phyloP scores from a whole-genome alignment of 1,140 invertebrate species.

The Harlomillsia oculata region DNA sequence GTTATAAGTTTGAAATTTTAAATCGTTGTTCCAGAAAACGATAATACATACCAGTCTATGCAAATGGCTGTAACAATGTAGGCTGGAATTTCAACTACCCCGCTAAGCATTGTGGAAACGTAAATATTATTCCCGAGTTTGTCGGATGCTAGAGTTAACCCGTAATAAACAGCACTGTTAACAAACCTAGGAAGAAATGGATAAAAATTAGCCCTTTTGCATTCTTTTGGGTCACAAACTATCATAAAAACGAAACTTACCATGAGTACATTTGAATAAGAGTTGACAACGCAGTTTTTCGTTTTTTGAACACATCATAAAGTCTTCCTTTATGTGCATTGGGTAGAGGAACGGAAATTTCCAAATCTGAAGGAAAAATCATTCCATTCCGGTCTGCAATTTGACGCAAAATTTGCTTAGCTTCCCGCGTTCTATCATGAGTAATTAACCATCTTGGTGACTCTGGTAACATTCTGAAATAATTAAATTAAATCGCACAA shows the following conservation, averaged over 20 bases:
- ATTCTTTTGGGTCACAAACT: too few relatives aligned
- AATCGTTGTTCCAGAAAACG: background rate
- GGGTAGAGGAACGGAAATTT: conserved; percentile 14
- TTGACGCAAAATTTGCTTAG: conserved; percentile 7
- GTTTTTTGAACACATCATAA: conserved; percentile 7
- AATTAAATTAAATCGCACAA: background rate
- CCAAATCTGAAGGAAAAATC: conserved; percentile 25
- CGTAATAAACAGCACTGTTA: conserved; percentile 32
- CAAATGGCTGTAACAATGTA: conserved; percentile 28
- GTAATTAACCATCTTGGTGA: conserved; percentile 30
- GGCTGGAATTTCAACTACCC: conserved; percentile 33
- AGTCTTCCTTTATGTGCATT: conserved; percentile 6
- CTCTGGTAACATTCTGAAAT: conserved; percentile 25
- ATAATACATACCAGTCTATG: conserved; percentile 23
- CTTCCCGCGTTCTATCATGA: conserved; percentile 18
- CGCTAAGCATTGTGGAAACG: conserved; percentile 22
- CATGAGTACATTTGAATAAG: conserved; percentile 31
- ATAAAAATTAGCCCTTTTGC: too few relatives aligned
- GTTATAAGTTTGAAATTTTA: background rate
- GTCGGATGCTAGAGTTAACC: conserved; percentile 26
- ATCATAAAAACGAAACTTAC: conserved; percentile 9
- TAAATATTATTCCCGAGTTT: conserved; percentile 29
- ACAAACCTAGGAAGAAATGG: conserved; percentile 25
- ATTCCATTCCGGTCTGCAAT: conserved; percentile 20
- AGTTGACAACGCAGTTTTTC: conserved; percentile 6